A percentile compares a stretch with the other conserved stretches of the same genome.
Evolutionary conservation across 2,888 invertebrate species (phyloP).

Genomic region (Hipparchia semele): DNA sequence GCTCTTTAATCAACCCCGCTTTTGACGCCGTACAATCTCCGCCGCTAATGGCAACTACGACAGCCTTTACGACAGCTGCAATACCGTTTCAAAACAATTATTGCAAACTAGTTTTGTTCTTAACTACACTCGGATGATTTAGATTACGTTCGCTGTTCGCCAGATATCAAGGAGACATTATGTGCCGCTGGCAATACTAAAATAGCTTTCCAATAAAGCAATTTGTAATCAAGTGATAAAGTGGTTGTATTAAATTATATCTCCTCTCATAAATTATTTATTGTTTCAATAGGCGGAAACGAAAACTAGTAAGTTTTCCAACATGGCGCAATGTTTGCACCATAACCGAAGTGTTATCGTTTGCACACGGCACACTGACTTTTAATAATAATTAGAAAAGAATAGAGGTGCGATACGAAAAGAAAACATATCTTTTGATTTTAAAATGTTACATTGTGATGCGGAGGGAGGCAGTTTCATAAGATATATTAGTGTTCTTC

Average conservation of each 20-base stretch:
- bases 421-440: no score
- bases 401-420: no score
- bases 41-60: conserved; percentile 47
- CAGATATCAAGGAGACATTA: conserved; percentile 14
- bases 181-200: conserved; percentile 5
- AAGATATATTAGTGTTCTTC: no score
- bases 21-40: conserved; percentile 53
- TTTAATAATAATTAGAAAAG: no score
- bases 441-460: no score
- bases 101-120: conserved; percentile 36
- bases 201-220: conserved; percentile 17
- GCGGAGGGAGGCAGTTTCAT: no score
- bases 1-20: conserved; percentile 72
- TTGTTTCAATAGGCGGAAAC: conserved; percentile 5
- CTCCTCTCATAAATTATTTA: conserved; percentile 1
- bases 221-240: conserved; percentile 22
- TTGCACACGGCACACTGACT: no score
- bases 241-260: conserved; percentile 5
- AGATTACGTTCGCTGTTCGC: conserved; percentile 19
- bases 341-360: no score
- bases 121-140: conserved; percentile 22
- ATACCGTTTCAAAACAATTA: conserved; percentile 42
- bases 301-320: not conserved
- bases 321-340: not conserved
- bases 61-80: conserved; percentile 45